Base-by-base conservation (phyloP, 2,797 vertebrate genomes). In the Otus scops region DNA sequence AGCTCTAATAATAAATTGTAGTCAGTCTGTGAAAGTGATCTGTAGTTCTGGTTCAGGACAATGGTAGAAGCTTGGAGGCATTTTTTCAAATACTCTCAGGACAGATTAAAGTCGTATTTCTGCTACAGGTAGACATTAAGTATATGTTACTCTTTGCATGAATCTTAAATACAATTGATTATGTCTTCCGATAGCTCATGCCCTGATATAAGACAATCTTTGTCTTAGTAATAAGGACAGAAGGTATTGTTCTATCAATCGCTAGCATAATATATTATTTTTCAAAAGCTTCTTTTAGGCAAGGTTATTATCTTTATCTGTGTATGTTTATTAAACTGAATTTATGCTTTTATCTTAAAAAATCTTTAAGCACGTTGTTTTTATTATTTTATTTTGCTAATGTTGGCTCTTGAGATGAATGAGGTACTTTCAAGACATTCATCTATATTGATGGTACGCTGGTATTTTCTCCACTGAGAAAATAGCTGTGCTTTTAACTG, bases 101-200 rank as follows among this genome's bases (percentile, higher is more conserved):
- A 50, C 3, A 57, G 19, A 20, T 59, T 64, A 24, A 74, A 78
- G 11, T 69, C 18, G 5, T 34, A 82, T 67, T 77, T 85, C 53
- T 80, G 60, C 56, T 8, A 43, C 56, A 76, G 6, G 2, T 13
- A n/a, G 18, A 71, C 9, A 39, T 70, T 83, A 51, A 68, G 16
- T 73, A 50, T 27, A 6, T 69, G 24, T 41, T 74, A 71, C 27
- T 75, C 24, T 27, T 80, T 5, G 0, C 26, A 34, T 0, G 0
- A 76, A 56, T 34, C n/a, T 56, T 82, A 74, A 67, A 65, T 79
- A 24, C 9, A 63, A 43, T 61, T 21, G n/a, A 24, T 45, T 88
- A 11, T 50, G 13, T 78, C 60, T 88, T 87, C 38, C 4, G 2
- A 41, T 32, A 38, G 22, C 17, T 88, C 12, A n/a, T 57, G 19